Evolutionary conservation across 2,113 vertebrate species (phyloP).

Genomic region (Pollimyrus isidori): DNA sequence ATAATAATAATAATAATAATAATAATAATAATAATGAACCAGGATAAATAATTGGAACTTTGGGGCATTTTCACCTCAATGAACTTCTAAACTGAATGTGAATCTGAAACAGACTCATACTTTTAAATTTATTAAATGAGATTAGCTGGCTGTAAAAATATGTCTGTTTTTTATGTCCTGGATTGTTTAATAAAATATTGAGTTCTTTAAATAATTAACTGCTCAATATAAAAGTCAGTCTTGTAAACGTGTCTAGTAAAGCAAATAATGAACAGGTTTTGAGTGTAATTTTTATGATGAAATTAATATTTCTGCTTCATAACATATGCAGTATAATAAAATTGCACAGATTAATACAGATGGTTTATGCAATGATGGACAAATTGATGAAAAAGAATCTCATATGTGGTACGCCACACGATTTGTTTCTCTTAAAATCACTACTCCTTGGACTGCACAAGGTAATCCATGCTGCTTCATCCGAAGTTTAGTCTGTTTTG

Average conservation of each 20-base stretch:
- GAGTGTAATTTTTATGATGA: not conserved
- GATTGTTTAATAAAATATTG: not conserved
- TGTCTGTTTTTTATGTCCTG: not conserved
- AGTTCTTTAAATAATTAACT: constrained; percentile 3
- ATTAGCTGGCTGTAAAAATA: not conserved
- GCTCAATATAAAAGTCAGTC: not conserved
- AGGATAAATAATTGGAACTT: not conserved
- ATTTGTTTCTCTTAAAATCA: not conserved
- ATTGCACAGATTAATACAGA: not conserved
- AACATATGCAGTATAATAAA: constrained; percentile 3
- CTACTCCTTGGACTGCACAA: not conserved
- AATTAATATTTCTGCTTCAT: constrained; percentile 1
- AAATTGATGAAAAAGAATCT: not conserved
- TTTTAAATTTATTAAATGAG: not conserved
- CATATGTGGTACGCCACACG: not conserved
- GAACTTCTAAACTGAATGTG: not conserved
- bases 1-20: not conserved
- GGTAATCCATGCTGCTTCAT: not conserved
- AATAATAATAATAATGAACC: not conserved
- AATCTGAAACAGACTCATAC: not conserved
- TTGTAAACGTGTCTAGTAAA: not conserved
- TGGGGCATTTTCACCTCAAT: not conserved
- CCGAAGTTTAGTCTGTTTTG: not conserved
- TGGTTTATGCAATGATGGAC: not conserved
- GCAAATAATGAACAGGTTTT: constrained; percentile 7